Base-by-base conservation (phyloP, 2,888 invertebrate species). In the Amorpha juglandis region DNA sequence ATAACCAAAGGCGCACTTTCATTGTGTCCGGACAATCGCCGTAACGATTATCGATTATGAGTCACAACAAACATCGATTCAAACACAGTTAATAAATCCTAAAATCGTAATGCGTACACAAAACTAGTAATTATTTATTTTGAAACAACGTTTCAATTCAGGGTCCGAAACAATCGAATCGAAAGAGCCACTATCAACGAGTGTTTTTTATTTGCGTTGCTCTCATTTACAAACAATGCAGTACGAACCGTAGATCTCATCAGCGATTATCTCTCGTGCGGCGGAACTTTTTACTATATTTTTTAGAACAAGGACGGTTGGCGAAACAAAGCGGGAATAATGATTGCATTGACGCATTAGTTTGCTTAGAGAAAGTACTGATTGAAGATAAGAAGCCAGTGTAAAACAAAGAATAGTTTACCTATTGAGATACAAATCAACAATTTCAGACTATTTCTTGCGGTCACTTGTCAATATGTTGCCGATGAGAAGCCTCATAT, bases 171-270 rank as follows among this genome's bases (percentile, higher is more conserved):
- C 84, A 82, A 82, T 82, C 79, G 78, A 71, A 71, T 71, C 73
- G 74, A 75, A 76, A 77, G 79, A 74, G 78, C 77, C 27, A 79
- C 78, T 81, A 84, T 82, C 79, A 80, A 84, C 50, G 50, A 50
- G 80, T 78, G 78, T 79, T 70, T 75, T 81, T 83, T 82, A 80
- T 81, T 88, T 86, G 79, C 76, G 69, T 69, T 75, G 81, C 79
- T 85, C 87, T 88, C 88, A 89, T 91, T 90, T 88, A 85, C 90
- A 90, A 91, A 91, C 90, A 91, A 90, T 91, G 83, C 83, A 80
- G 84, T 84, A 81, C 79, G 79, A 74, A 76, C 76, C 74, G 77
- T 75, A 70, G 88, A 91, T 90, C 86, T 81, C 85, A 88, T 89
- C 87, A 82, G 77, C 77, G 88, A 88, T 90, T 86, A 86, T 87